These are phyloP conservation scores for Erannis defoliaria DNA, from an alignment of 2,888 invertebrate species.

Conservation along the genomic window DNA sequence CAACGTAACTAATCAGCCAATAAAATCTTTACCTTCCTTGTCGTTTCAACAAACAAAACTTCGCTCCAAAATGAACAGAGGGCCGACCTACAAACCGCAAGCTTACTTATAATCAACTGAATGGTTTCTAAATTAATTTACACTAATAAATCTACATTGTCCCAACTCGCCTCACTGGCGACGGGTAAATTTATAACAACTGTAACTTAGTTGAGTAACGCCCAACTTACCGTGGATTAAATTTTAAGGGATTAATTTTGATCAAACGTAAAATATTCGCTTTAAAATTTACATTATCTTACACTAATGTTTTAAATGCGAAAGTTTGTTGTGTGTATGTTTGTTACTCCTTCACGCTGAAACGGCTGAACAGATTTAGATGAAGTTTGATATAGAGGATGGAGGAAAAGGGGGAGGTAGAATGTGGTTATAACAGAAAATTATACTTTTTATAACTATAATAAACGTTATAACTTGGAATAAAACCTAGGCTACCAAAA, in stretches of 20 bases:
- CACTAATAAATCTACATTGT: slow-evolving; percentile 13
- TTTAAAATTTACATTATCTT: too few species aligned
- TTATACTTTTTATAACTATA: too few species aligned
- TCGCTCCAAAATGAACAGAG: background rate
- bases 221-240: background rate
- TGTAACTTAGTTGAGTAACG: background rate
- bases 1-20: too few species aligned
- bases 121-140: slow-evolving; percentile 11
- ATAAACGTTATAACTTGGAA: too few species aligned
- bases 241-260: background rate
- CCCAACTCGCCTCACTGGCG: slow-evolving; percentile 1
- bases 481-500: too few species aligned
- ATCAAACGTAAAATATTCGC: background rate
- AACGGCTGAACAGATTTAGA: too few species aligned
- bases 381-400: too few species aligned
- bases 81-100: background rate
- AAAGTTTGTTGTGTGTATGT: too few species aligned
- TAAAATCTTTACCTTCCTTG: background rate
- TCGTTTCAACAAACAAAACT: background rate
- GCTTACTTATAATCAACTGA: slow-evolving; percentile 10
- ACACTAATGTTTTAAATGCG: too few species aligned
- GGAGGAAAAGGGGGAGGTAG: too few species aligned
- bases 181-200: slow-evolving; percentile 10
- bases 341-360: too few species aligned
- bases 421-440: too few species aligned